These are phyloP conservation scores for Argyra leucocephala DNA, from an alignment of 2,888 invertebrate species.

Conservation along the genomic window DNA sequence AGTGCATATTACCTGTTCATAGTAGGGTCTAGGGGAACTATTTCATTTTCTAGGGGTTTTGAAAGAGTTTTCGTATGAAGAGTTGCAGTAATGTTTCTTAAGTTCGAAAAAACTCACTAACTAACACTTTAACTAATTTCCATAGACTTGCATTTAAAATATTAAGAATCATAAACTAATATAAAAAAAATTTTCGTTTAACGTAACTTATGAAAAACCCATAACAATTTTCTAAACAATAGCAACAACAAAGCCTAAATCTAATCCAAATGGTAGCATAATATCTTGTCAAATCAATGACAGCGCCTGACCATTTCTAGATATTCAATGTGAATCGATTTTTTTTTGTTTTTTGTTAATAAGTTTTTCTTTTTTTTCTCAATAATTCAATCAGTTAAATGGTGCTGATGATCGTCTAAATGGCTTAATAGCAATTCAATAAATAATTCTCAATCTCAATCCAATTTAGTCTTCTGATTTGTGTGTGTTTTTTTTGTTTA, in stretches of 20 bases:
- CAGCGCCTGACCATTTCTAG: constrained; percentile 6
- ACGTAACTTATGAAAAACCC: no score
- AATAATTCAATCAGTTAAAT: constrained; percentile 4
- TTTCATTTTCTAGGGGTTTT: no score
- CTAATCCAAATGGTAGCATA: neutral
- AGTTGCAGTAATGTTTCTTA: no score
- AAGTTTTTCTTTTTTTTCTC: neutral
- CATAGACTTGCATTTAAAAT: no score
- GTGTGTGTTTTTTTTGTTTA: no score
- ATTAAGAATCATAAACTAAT: no score
- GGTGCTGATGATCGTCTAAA: constrained; percentile 3
- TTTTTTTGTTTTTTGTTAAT: neutral
- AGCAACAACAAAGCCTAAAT: neutral
- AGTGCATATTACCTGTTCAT: no score
- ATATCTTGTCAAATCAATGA: constrained; percentile 4
- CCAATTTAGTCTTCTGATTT: neutral
- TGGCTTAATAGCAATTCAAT: constrained; percentile 3
- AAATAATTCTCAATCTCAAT: constrained; percentile 6
- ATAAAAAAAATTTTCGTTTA: no score
- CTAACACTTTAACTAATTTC: no score
- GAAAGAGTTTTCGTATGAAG: no score
- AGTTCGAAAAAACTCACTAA: no score
- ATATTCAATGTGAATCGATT: neutral
- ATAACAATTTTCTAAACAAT: neutral
- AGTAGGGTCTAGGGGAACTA: no score